Base-by-base conservation (phyloP, 2,797 vertebrate genomes). In the Muscicapa striata region DNA sequence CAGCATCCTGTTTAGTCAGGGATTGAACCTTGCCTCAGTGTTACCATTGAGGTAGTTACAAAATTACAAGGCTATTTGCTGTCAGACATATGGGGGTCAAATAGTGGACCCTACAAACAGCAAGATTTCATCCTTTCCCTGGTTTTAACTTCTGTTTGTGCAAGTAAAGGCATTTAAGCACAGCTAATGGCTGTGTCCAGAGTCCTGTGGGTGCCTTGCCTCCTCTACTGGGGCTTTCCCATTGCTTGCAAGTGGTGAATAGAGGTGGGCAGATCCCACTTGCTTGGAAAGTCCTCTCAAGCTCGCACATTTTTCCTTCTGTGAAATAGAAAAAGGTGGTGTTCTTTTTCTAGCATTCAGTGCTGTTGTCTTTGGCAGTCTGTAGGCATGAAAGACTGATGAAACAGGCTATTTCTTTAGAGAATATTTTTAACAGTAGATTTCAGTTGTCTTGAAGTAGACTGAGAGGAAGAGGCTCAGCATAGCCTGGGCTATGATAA, bases 261-360 rank as follows among this genome's bases (percentile, higher is more conserved):
- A 11, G 5, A 30, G 18, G 9, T 61, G 54, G 32, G 54, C 21
- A 64, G 63, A 78, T 49, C 15, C 27, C 0, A 0, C 11, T n/a
- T 82, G 21, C 13, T 62, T 63, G 54, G 21, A 15, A 80, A 24
- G 21, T 41, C 22, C 18, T 84, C 21, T 55, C 61, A 48, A 19
- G 18, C 3, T 0, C 34, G 15, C 48, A 32, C 27, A 63, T 15
- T 15, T 22, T 74, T 70, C 21, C 15, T 82, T 40, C 19, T 36
- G 26, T n/a, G 43, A 79, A 82, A 69, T 0, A 45, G n/a, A 32
- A 30, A 20, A 43, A 81, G 32, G 20, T 46, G 27, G 24, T 7
- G 20, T 24, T 8, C 16, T 52, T 64, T 67, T 72, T 17, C 34
- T 73, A 41, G 15, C 29, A 30, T 21, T 62, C 3, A 13, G n/a